Evolutionary conservation across 2,888 invertebrate genomes (phyloP).

Genomic region (Magallana nippona): DNA sequence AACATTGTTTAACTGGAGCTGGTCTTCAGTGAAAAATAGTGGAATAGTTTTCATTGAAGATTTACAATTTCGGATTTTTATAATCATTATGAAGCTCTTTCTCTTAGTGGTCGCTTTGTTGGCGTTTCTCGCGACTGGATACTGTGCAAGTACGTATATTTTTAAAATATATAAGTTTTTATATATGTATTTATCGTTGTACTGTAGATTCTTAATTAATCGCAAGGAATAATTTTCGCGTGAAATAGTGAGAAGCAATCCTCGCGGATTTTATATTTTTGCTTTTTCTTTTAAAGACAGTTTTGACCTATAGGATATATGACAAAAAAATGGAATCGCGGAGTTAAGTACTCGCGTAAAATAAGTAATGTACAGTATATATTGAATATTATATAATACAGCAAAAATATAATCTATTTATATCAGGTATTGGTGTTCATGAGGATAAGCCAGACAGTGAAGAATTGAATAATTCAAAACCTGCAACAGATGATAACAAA

Average conservation of each 20-base stretch:
- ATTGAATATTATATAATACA: too few relatives aligned
- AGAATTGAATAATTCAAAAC: not conserved
- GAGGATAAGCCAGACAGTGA: not conserved
- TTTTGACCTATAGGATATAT: too few relatives aligned
- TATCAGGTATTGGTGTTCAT: constrained; percentile 11
- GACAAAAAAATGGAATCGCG: too few relatives aligned
- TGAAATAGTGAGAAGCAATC: too few relatives aligned
- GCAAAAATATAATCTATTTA: not conserved
- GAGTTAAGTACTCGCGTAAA: too few relatives aligned
- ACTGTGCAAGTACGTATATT: not conserved
- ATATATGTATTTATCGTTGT: too few relatives aligned
- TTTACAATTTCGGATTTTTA: not conserved
- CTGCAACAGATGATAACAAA: not conserved
- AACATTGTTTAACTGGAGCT: not conserved
- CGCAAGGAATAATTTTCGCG: too few relatives aligned
- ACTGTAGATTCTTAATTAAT: too few relatives aligned
- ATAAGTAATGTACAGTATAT: too few relatives aligned
- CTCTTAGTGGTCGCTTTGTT: not conserved
- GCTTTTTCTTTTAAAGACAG: too few relatives aligned
- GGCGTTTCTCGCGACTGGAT: not conserved
- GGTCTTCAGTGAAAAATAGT: not conserved
- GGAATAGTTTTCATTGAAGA: not conserved
- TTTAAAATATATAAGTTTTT: not conserved
- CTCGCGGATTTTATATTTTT: too few relatives aligned
- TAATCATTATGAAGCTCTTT: constrained; percentile 4